These are phyloP conservation scores for Cyclura pinguis DNA, from an alignment of 2,797 vertebrate genomes.

Conservation along the genomic window DNA sequence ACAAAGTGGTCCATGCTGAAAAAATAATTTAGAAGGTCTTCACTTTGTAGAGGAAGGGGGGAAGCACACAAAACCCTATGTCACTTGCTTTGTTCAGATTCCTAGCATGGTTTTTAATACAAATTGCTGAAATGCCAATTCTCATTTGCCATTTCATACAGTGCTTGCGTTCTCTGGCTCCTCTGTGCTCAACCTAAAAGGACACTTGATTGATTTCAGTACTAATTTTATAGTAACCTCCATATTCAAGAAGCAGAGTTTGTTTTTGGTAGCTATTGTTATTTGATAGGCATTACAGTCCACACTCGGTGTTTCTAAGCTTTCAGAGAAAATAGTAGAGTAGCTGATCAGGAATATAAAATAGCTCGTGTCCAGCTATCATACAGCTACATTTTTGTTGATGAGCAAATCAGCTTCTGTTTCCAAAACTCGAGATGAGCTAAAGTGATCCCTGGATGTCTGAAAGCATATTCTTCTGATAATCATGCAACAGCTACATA, in stretches of 20 bases:
- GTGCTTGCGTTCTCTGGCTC: not conserved
- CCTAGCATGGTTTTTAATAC: not conserved
- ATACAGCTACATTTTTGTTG: not conserved
- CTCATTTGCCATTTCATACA: not conserved
- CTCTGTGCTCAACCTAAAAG: not conserved
- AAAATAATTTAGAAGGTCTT: constrained; percentile 25
- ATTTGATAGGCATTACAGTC: not conserved
- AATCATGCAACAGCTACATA: not conserved
- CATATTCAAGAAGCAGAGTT: not conserved
- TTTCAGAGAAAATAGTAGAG: not conserved
- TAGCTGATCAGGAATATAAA: not conserved
- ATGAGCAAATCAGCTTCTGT: not conserved
- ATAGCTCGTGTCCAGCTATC: not conserved
- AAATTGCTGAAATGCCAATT: not conserved
- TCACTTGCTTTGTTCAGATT: not conserved
- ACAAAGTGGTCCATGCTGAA: not conserved
- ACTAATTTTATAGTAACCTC: not conserved
- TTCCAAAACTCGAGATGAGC: not conserved
- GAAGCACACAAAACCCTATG: rapidly evolving
- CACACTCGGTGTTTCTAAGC: not conserved
- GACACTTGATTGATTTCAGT: not conserved
- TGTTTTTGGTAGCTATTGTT: constrained; percentile 8
- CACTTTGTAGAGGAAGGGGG: not conserved
- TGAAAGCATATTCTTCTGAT: not conserved
- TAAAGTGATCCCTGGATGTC: not conserved